Conservation (phyloP, 1,140 invertebrate species). For the Brachionus plicatilis region DNA sequence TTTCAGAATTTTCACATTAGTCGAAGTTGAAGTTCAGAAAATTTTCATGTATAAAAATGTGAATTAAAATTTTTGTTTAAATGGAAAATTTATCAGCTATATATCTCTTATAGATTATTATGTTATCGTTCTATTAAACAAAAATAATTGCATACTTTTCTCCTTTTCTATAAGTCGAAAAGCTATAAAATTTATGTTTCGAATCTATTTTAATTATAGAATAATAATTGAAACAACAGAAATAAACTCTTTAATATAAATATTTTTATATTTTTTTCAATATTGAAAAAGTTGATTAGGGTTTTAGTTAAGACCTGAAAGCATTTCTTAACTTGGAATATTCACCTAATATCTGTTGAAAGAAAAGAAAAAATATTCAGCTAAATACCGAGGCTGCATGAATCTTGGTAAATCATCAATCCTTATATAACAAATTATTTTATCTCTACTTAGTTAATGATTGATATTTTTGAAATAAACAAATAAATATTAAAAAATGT, state of each 20-base stretch:
- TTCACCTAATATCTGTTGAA: background rate
- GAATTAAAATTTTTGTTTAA: background rate
- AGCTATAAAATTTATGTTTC: constrained; percentile 1
- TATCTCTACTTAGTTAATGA: background rate
- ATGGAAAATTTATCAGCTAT: background rate
- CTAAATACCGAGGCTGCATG: background rate
- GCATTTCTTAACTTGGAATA: background rate
- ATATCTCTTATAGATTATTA: background rate
- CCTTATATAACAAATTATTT: background rate
- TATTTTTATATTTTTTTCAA: background rate
- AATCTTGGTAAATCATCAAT: background rate
- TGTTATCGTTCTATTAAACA: background rate
- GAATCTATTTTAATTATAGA: background rate
- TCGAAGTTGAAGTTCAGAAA: background rate
- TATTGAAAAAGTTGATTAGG: background rate
- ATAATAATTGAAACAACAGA: background rate
- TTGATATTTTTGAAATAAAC: background rate
- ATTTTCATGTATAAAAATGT: background rate
- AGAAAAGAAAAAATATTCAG: background rate
- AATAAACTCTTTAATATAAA: background rate
- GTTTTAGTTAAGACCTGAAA: background rate
- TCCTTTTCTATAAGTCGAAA: background rate
- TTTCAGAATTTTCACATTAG: background rate
- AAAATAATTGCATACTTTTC: background rate
- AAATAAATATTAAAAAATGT: background rate